These are phyloP conservation scores for Aphaenogaster ashmeadi DNA, from an alignment of 1,140 invertebrate genomes.

Conservation along the genomic window DNA sequence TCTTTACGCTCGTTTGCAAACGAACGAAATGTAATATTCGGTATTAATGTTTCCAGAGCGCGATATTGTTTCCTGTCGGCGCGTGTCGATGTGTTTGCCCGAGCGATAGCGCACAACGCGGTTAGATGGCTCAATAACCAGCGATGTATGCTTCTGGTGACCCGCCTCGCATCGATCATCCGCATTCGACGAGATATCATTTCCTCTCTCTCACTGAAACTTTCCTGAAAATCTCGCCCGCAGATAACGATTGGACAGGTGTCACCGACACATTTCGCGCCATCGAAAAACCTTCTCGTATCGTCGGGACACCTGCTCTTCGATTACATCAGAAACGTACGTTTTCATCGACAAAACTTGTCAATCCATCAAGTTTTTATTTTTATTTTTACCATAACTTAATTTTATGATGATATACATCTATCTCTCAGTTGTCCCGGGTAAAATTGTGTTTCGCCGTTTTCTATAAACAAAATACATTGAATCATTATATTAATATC, in stretches of 20 bases:
- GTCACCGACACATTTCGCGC: conserved; percentile 30
- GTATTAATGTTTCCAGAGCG: conserved; percentile 61
- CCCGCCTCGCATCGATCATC: conserved; percentile 70
- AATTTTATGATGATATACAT: not conserved
- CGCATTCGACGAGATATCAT: conserved; percentile 62
- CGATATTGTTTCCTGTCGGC: conserved; percentile 66
- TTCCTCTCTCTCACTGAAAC: conserved; percentile 48
- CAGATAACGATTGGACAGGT: conserved; percentile 48
- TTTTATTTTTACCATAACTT: not conserved
- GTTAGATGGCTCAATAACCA: conserved; percentile 76
- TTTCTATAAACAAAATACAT: conserved; percentile 1
- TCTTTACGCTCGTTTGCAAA: conserved; percentile 18
- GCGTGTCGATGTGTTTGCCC: conserved; percentile 34
- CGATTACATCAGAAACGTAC: conserved; percentile 39
- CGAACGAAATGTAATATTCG: conserved; percentile 58
- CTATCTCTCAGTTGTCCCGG: not conserved
- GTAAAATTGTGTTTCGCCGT: not conserved
- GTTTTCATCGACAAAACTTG: conserved; percentile 28
- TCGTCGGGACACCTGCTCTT: conserved; percentile 40
- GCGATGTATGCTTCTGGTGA: conserved; percentile 70
- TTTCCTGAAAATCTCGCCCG: conserved; percentile 43
- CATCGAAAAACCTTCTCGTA: conserved; percentile 45
- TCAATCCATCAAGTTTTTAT: conserved; percentile 29
- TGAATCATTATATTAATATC: not conserved
- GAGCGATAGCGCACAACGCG: conserved; percentile 40